A percentile compares a stretch with the other conserved stretches of the same genome.
Evolutionary conservation across 2,113 vertebrate species (phyloP).

Genomic region (Psilopogon haemacephalus): DNA sequence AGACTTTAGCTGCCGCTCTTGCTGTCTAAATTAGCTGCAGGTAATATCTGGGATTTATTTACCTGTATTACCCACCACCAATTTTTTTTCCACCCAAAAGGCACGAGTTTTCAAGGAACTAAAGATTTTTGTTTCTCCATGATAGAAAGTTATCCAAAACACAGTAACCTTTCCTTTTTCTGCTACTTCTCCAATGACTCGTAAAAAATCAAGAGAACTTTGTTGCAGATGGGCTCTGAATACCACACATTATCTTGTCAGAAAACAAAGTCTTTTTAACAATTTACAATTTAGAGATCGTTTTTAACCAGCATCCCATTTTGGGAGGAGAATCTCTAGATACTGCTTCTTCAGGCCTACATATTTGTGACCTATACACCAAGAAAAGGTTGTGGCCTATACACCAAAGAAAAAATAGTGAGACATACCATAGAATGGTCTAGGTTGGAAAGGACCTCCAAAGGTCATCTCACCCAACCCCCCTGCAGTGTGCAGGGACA

Average conservation of each 20-base stretch:
- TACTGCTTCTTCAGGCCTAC: neutral
- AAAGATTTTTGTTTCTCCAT: neutral
- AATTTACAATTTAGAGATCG: constrained; percentile 13
- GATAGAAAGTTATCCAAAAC: neutral
- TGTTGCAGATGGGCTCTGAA: constrained; percentile 7
- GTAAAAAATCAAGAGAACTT: constrained; percentile 8
- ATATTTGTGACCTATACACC: neutral
- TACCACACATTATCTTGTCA: constrained; percentile 22
- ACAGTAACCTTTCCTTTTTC: neutral
- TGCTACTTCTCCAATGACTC: neutral
- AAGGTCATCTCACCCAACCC: too few species aligned
- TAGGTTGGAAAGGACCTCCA: too few species aligned
- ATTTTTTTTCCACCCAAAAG: neutral
- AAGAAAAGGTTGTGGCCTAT: neutral
- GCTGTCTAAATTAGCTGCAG: neutral
- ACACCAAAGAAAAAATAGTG: neutral
- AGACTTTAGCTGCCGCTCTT: neutral
- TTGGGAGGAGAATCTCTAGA: neutral
- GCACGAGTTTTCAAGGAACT: neutral
- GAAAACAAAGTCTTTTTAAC: constrained; percentile 9
- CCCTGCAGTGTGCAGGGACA: too few species aligned
- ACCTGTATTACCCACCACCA: fast-evolving
- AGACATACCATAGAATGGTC: too few species aligned
- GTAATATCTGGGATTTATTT: neutral
- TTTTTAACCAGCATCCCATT: neutral